A percentile compares a stretch with the other conserved stretches of the same genome.
These are phyloP conservation scores for Alviniconcha strummeri DNA, from an alignment of 2,888 invertebrate species.

Conservation along the genomic window DNA sequence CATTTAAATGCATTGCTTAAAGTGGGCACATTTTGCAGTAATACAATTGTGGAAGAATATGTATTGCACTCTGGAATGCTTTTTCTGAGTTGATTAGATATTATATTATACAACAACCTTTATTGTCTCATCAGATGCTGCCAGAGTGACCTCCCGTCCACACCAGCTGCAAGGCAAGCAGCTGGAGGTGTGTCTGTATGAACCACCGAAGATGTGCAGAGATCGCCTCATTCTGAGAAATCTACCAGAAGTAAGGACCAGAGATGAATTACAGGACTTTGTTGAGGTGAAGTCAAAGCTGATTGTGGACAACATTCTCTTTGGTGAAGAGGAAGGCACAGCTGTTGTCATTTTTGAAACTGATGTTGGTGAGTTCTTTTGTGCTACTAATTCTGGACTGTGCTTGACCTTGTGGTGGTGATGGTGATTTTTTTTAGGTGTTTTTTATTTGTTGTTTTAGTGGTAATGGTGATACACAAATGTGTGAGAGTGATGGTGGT, in stretches of 20 bases:
- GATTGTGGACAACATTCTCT: not conserved
- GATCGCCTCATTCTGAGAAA: constrained; percentile 21
- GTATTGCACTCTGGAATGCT: no score
- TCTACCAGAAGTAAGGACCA: constrained; percentile 1
- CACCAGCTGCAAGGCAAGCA: constrained; percentile 16
- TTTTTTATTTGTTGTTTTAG: no score
- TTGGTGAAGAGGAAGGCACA: constrained; percentile 19
- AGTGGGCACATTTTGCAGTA: no score
- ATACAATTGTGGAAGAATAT: no score
- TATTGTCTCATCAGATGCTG: constrained; percentile 2
- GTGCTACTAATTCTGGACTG: no score
- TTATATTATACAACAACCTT: no score
- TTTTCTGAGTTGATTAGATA: no score
- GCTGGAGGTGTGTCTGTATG: not conserved
- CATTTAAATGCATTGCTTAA: no score
- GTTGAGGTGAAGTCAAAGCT: constrained; percentile 1
- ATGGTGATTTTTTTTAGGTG: no score
- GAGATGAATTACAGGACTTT: constrained; percentile 3
- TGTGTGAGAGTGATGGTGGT: no score
- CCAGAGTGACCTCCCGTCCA: not conserved
- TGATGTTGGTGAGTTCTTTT: constrained; percentile 7
- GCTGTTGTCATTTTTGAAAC: constrained; percentile 27
- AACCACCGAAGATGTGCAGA: constrained; percentile 22
- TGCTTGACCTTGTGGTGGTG: no score
- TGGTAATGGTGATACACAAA: no score